Conservation (phyloP, 2,113 vertebrate species). For the Mionectes macconnelli region DNA sequence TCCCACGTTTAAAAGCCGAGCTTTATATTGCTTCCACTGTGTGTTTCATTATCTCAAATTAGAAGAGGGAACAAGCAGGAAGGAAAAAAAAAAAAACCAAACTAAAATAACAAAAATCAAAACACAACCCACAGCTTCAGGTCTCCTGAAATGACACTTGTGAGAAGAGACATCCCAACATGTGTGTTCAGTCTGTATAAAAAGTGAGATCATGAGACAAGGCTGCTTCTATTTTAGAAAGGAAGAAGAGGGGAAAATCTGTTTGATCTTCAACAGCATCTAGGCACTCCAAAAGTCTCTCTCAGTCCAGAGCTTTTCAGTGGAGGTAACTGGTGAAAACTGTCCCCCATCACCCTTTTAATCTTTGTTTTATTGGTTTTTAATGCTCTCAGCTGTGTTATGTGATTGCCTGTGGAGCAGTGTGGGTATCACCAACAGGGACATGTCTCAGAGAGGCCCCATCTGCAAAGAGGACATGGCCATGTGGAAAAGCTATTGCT, state of each 20-base stretch:
- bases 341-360: neutral
- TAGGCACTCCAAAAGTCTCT: neutral
- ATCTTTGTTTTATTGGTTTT: neutral
- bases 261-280: neutral
- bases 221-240: neutral
- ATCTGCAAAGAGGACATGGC: neutral
- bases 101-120: neutral
- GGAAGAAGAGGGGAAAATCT: neutral
- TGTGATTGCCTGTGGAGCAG: neutral
- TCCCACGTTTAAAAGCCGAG: neutral
- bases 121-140: neutral
- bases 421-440: neutral
- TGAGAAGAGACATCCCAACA: neutral
- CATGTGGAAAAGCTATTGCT: constrained; percentile 24
- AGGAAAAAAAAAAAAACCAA: neutral
- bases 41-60: neutral
- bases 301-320: neutral
- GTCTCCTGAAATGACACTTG: neutral
- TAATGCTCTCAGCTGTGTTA: neutral
- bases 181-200: neutral
- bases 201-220: neutral
- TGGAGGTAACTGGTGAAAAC: neutral
- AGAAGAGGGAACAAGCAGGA: neutral
- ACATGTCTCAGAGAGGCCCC: neutral
- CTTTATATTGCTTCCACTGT: neutral